Evolutionary conservation across 1,140 invertebrate genomes (phyloP), one percentile per base, ranked within the genome.

Genomic region (Macrotrachela quadricornifera): DNA sequence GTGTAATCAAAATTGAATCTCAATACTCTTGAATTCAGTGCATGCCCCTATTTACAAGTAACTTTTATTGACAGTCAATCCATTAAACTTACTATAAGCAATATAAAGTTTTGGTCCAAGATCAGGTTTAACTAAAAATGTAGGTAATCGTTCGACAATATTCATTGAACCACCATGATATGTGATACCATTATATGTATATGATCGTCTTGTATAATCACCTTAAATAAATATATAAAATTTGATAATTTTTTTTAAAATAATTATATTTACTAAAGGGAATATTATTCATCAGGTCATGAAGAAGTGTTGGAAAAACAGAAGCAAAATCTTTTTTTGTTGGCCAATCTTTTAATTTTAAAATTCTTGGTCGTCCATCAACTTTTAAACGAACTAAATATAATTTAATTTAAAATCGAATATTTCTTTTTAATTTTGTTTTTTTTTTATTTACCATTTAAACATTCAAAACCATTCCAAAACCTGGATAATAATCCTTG

Each of bases 51-150:
- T n/a, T n/a, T n/a, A 30, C 21, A 30, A 4, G 21, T 8, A 30
- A 30, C 21, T 4, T 30, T 8, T 30, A 30, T 30, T 30, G 8
- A 4, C 8, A 4, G 3, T 30, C 3, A 30, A 30, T 30, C 3
- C 8, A 21, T 41, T 30, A 50, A 37, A 59, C 60, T 47, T 57
- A 60, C 90, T 90, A 68, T 95, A 95, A 6, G 90, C 90, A 60
- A 85, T 94, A 70, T 95, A 96, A 86, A 95, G 91, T 68, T 95
- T 95, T 0, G 90, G 90, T 0, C 91, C 91, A 6, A 96, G 70
- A 72, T 96, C 91, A 0, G 90, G 90, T 37, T 81, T 78, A 0
- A 94, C 85, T 69, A 92, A 92, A 70, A 83, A 87, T 51, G 85
- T 83, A 0, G 88, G 88, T 50, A 30, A 30, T 30, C 21, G 21